A percentile compares a stretch with the other conserved stretches of the same genome.
These are phyloP conservation scores for Oppia nitens DNA, from an alignment of 1,140 invertebrate species.

Conservation along the genomic window DNA sequence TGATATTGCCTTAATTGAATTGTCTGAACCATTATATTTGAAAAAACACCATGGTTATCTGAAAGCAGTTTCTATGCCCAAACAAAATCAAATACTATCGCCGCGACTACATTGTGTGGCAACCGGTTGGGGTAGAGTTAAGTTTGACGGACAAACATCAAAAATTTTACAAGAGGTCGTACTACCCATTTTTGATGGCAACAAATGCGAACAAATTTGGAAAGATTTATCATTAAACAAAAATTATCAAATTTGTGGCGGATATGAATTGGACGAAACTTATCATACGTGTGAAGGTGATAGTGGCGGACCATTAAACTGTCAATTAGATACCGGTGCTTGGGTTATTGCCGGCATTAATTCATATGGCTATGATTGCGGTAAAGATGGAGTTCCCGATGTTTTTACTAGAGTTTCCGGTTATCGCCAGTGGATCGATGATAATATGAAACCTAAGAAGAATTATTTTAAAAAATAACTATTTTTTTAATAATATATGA, in stretches of 20 bases:
- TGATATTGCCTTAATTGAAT: slow-evolving; percentile 7
- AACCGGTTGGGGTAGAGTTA: slow-evolving; percentile 15
- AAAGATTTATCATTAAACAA: slow-evolving; percentile 23
- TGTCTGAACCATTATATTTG: not conserved
- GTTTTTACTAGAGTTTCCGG: slow-evolving; percentile 75
- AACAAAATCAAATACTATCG: not conserved
- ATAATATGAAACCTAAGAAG: too few species aligned
- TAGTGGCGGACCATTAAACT: slow-evolving; percentile 50
- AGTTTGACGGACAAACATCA: slow-evolving; percentile 21
- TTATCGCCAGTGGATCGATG: slow-evolving; percentile 77
- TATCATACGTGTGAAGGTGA: slow-evolving; percentile 80
- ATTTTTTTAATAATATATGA: too few species aligned
- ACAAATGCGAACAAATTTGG: slow-evolving; percentile 30
- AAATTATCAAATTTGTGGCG: slow-evolving; percentile 62
- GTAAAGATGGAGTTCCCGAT: slow-evolving; percentile 70
- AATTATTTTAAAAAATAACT: too few species aligned
- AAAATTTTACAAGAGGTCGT: slow-evolving; percentile 56
- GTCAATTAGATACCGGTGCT: slow-evolving; percentile 38
- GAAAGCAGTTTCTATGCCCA: not conserved
- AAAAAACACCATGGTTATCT: not conserved
- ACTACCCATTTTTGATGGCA: slow-evolving; percentile 37
- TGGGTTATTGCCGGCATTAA: slow-evolving; percentile 77
- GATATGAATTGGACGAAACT: slow-evolving; percentile 56
- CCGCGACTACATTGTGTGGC: not conserved
- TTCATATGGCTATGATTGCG: slow-evolving; percentile 68